Evolutionary conservation across 2,797 vertebrate species (phyloP).

Genomic region (Smutsia gigantea): DNA sequence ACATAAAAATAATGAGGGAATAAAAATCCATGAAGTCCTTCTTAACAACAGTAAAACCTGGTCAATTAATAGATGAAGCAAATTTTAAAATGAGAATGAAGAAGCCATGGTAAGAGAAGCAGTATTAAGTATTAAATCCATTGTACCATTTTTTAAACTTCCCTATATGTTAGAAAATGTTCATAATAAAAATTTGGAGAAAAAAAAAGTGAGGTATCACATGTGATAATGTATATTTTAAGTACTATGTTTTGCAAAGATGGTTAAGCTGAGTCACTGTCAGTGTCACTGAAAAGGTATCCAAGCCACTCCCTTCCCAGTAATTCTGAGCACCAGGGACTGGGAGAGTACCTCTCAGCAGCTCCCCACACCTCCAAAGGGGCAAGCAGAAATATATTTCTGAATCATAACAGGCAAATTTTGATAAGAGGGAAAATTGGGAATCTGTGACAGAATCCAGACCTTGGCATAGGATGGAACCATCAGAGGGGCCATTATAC

Average conservation of each 20-base stretch:
- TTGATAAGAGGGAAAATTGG: neutral
- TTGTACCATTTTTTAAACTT: neutral
- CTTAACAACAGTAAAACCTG: neutral
- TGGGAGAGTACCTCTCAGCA: neutral
- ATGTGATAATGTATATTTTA: neutral
- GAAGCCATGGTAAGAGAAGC: neutral
- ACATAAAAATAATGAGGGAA: neutral
- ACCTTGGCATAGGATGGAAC: neutral
- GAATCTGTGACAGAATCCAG: neutral
- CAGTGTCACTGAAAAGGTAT: neutral
- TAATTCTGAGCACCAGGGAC: neutral
- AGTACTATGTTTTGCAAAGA: neutral
- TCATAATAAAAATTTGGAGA: neutral
- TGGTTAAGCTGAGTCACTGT: neutral
- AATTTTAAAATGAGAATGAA: constrained; percentile 12
- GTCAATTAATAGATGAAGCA: neutral
- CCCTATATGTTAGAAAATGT: neutral
- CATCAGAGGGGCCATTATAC: neutral
- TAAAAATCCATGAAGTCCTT: neutral
- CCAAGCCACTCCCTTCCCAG: neutral
- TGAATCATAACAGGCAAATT: neutral
- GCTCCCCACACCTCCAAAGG: fast-evolving
- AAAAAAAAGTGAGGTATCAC: neutral
- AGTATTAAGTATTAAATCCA: neutral
- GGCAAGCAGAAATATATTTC: neutral